Base-by-base conservation (phyloP, 2,113 vertebrate genomes). In the Platanista minor region DNA sequence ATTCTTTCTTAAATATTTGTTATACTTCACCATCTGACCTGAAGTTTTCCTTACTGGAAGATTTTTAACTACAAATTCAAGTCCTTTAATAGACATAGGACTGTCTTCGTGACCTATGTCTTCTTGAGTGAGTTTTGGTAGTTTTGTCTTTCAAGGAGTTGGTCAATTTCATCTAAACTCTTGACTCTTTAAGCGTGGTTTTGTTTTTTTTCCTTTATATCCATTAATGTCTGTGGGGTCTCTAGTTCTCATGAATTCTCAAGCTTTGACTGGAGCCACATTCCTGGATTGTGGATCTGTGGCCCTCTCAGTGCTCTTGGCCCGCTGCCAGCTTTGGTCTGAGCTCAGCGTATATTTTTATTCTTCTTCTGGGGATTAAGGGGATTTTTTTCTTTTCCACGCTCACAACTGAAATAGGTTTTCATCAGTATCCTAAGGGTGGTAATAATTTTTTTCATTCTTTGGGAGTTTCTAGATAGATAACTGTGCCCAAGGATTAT, bases 241-340 rank as follows among this genome's bases (percentile, higher is more conserved):
- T 84, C 5, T 36, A 88, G n/a, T n/a, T 69, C 6, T 78, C 61
- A 52, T 61, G 46, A 74, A 52, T 52, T 62, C 11, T 52, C 29
- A 4, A 14, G 31, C 1, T 25, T 17, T 31, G 71, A 54, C 29
- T 33, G 41, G 33, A 2, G 2, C 36, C 46, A 5, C 8, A 0
- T 71, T 52, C 2, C 17, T 52, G 20, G 7, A 9, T 13, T 61
- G 10, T 1, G 9, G 21, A 17, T 52, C 31, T 4, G 31, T 29
- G 20, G 17, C 14, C 15, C n/a, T 43, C 21, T n/a, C 18, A 12
- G 20, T 10, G 20, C 3, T 8, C 33, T 49, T 6, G 6, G 2
- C 5, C 18, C 27, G 9, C 15, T 20, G 2, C 6, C 23, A 29
- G 29, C 3, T 10, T 36, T 21, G 8, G 23, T 39, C n/a, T 15